Evolutionary conservation across 2,888 invertebrate genomes (phyloP).

Genomic region (Norana najaformis): DNA sequence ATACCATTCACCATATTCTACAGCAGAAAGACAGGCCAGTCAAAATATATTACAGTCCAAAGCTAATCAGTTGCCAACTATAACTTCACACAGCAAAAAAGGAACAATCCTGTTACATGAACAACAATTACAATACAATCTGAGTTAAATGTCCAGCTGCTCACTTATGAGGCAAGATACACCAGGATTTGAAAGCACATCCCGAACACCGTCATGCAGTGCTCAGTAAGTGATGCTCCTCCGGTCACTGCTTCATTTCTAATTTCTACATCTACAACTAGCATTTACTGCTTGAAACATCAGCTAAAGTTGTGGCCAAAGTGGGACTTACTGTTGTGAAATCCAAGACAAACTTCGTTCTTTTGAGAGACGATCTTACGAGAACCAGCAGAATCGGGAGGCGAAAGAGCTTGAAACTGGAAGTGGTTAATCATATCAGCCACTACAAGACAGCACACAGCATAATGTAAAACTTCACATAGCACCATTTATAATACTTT

Average conservation of each 20-base stretch:
- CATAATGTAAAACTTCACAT: not conserved
- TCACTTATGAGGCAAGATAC: no score
- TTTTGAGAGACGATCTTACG: not conserved
- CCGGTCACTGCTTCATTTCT: no score
- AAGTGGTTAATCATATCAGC: not conserved
- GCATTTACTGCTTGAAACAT: no score
- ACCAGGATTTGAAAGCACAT: no score
- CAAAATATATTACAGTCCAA: not conserved
- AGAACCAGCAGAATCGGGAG: not conserved
- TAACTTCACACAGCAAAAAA: no score
- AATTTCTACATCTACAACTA: no score
- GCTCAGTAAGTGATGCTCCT: no score
- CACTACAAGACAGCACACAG: not conserved
- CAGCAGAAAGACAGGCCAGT: not conserved
- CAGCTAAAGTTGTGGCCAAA: not conserved
- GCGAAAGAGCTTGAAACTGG: not conserved
- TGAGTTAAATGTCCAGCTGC: no score
- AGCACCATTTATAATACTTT: not conserved
- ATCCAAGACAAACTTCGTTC: slow-evolving; percentile 27
- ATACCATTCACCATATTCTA: slow-evolving; percentile 26
- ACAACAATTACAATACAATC: no score
- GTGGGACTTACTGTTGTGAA: not conserved
- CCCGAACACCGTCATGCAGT: no score
- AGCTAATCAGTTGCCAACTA: not conserved
- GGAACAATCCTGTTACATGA: no score